Base-by-base conservation (phyloP, 2,113 vertebrate species). In the Serilophus lunatus region DNA sequence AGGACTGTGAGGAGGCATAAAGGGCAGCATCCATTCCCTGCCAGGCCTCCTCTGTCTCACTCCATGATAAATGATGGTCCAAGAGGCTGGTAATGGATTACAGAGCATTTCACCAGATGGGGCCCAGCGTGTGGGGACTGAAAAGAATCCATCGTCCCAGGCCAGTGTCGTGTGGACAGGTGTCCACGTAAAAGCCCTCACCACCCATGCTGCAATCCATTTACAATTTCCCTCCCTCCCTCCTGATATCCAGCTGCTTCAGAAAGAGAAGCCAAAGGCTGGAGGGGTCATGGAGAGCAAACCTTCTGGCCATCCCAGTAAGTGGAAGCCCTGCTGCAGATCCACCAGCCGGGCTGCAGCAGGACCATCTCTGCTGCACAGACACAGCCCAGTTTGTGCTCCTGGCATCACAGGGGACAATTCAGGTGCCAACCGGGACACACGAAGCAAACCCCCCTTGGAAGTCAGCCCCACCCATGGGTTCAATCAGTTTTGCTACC, bases 11-110 rank as follows among this genome's bases (percentile, higher is more conserved):
- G 86, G 44, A 69, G 33, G 85, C 88, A 33, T 35, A 49, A 65
- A 85, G 94, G 94, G 95, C 88, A 91, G 91, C 91, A 63, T 68
- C 91, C 38, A 36, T 38, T 47, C 86, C 92, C 96, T 87, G 94
- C 94, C 91, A 63, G 88, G 19, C 77, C 86, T 3, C 75, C 82
- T 51, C 45, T 5, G 75, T 26, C 88, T 69, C 10, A 10, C 82
- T 20, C 49, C 1, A 3, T 94, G 95, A 95, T 59, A n/a, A 88
- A 92, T 74, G 89, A 87, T 0, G 89, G 10, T 7, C 69, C 15
- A 1, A 42, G 59, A n/a, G 89, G 8, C 84, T 15, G 70, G 4
- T n/a, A 82, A 96, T 82, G 91, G 93, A 85, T 88, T 47, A 25
- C 24, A 26, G 91, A 95, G 70, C 84, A 4, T 28, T 42, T 1